Base-by-base conservation (phyloP, 2,888 invertebrate genomes). In the Oscheius sp. region DNA sequence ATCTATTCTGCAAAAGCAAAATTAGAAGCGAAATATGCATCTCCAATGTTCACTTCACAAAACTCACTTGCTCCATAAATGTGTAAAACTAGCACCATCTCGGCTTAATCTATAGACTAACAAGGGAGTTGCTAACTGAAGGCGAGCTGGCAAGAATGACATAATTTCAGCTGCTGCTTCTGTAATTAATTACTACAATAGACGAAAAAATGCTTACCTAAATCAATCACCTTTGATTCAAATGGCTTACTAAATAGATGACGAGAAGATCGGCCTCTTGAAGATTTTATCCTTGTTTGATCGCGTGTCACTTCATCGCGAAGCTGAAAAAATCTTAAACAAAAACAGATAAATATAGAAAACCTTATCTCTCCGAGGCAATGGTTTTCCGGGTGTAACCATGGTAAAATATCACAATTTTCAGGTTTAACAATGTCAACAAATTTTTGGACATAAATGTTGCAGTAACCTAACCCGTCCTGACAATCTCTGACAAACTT, bases 21-120 rank as follows among this genome's bases (percentile, higher is more conserved):
- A n/a, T n/a, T n/a, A n/a, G n/a, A n/a, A n/a, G n/a, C 25, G 18
- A 35, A 55, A 69, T 35, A 35, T 35, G n/a, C n/a, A 35, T 35
- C 35, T 35, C 9, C 35, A 35, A 35, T 35, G 5, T 35, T 35
- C 3, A 35, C 13, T 18, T 5, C 6, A 35, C 5, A 9, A 69
- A 46, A 58, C 69, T 6, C 13, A 86, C 87, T 81, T 83, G 35
- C 69, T 77, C 87, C 87, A 87, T 52, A 87, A 76, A 43, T 87
- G 81, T n/a, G 83, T 79, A 72, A 87, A 87, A 43, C 84, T 84
- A 46, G 87, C 84, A 45, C 87, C 87, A 72, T 87, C 86, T 56
- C 86, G 80, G 27, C 86, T 84, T n/a, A 87, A 75, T 13, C 80
- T 53, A 75, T 85, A 87, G 16, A 86, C 75, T n/a, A 85, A 64